These are phyloP conservation scores for Euplagia quadripunctaria DNA, from an alignment of 2,888 invertebrate genomes.

Conservation along the genomic window DNA sequence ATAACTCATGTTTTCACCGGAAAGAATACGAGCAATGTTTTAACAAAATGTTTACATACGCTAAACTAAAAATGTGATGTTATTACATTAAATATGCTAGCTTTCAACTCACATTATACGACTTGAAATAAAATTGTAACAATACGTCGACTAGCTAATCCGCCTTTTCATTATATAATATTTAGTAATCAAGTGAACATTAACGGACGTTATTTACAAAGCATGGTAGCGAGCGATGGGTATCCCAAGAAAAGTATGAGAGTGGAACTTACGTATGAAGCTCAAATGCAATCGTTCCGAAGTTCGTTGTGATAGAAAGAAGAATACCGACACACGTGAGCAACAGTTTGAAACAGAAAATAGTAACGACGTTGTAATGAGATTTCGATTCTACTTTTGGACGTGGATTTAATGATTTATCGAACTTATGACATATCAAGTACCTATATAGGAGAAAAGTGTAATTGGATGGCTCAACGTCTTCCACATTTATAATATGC, in stretches of 20 bases:
- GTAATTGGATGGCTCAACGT: too few relatives aligned
- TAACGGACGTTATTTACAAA: neutral
- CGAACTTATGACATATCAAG: too few relatives aligned
- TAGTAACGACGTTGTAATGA: neutral
- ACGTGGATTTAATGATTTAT: too few relatives aligned
- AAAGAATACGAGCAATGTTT: constrained; percentile 66
- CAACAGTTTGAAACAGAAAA: neutral
- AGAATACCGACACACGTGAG: neutral
- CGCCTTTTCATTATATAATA: constrained; percentile 17
- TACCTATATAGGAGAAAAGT: too few relatives aligned
- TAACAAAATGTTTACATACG: constrained; percentile 69
- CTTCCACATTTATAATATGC: too few relatives aligned
- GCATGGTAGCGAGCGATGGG: neutral
- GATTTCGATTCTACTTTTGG: too few relatives aligned
- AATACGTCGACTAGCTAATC: constrained; percentile 42
- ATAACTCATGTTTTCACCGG: constrained; percentile 64
- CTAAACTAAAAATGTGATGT: constrained; percentile 62
- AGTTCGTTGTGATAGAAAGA: neutral
- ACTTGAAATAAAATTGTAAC: constrained; percentile 51
- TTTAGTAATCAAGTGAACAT: constrained; percentile 8
- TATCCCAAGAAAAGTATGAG: neutral
- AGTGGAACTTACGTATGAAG: neutral
- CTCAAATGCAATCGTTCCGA: neutral
- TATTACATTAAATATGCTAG: constrained; percentile 62
- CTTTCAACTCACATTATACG: constrained; percentile 57